Conservation (phyloP, 1,140 invertebrate species). For the Idris sp. region DNA sequence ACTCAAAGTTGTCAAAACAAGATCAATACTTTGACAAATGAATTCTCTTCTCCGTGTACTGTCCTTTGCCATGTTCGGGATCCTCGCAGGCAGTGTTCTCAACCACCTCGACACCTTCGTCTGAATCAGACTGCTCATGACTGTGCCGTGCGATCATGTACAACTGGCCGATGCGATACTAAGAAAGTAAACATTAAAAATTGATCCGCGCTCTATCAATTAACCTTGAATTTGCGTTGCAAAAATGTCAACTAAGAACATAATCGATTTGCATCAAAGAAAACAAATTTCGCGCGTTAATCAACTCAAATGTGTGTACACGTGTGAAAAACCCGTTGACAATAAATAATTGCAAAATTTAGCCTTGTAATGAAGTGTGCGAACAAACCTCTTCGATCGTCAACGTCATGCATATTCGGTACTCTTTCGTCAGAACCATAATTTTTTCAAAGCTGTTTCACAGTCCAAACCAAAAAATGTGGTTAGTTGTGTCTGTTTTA, state of each 20-base stretch:
- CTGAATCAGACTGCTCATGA: slow-evolving; percentile 91
- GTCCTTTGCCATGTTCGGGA: slow-evolving; percentile 88
- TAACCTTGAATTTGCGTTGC: slow-evolving; percentile 27
- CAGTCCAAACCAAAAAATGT: too few relatives aligned
- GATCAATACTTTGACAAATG: slow-evolving; percentile 88
- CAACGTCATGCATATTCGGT: slow-evolving; percentile 94
- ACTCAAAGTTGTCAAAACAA: too few relatives aligned
- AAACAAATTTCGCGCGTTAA: too few relatives aligned
- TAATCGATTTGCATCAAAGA: too few relatives aligned
- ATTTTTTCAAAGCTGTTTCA: too few relatives aligned
- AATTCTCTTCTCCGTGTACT: slow-evolving; percentile 94
- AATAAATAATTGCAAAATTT: slow-evolving; percentile 8
- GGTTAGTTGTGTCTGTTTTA: background rate
- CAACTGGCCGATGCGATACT: slow-evolving; percentile 95
- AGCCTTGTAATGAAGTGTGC: background rate
- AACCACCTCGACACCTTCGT: slow-evolving; percentile 95
- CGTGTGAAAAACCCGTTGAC: slow-evolving; percentile 1
- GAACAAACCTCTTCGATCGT: slow-evolving; percentile 90
- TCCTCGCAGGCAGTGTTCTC: slow-evolving; percentile 90
- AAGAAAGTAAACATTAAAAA: slow-evolving; percentile 46
- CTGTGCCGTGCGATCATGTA: slow-evolving; percentile 97
- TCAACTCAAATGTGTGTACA: background rate
- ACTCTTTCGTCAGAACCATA: slow-evolving; percentile 93
- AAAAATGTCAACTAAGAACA: too few relatives aligned
- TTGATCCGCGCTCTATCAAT: slow-evolving; percentile 43